These are phyloP conservation scores for Gandaritis pyraliata DNA, from an alignment of 2,888 invertebrate species.

Conservation along the genomic window DNA sequence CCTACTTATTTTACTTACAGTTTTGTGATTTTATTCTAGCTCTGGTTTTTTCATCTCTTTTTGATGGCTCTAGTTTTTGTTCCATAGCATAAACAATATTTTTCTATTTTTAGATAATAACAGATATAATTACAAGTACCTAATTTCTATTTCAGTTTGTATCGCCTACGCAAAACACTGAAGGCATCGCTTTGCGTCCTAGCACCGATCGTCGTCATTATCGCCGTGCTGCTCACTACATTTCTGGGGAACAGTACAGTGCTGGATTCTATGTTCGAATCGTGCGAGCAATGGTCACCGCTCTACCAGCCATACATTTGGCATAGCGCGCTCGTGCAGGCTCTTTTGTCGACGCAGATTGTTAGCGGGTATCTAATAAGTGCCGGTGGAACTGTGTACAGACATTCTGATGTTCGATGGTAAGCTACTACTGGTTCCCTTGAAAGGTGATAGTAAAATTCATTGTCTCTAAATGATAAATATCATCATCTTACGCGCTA, in stretches of 20 bases:
- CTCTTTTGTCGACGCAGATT: slow-evolving; percentile 86
- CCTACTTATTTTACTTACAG: background rate
- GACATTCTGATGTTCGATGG: slow-evolving; percentile 87
- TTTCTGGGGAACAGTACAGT: slow-evolving; percentile 67
- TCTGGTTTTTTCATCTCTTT: no score
- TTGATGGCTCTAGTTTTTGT: background rate
- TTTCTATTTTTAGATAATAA: background rate
- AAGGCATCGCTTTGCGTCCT: slow-evolving; percentile 71
- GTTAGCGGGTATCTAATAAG: slow-evolving; percentile 87
- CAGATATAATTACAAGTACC: background rate
- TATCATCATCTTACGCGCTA: no score
- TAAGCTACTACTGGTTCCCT: slow-evolving; percentile 58
- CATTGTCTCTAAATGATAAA: no score
- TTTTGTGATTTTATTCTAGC: no score
- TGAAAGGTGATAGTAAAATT: background rate
- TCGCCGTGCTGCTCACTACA: slow-evolving; percentile 65
- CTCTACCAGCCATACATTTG: slow-evolving; percentile 76
- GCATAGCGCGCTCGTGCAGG: slow-evolving; percentile 87
- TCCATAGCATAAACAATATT: background rate
- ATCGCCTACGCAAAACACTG: slow-evolving; percentile 79
- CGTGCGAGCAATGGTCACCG: slow-evolving; percentile 72
- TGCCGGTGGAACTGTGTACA: slow-evolving; percentile 86
- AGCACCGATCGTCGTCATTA: slow-evolving; percentile 62
- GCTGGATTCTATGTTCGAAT: slow-evolving; percentile 63
- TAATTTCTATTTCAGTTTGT: slow-evolving; percentile 68